These are phyloP conservation scores for Neosalanx taihuensis DNA, from an alignment of 2,797 vertebrate genomes.

Conservation along the genomic window DNA sequence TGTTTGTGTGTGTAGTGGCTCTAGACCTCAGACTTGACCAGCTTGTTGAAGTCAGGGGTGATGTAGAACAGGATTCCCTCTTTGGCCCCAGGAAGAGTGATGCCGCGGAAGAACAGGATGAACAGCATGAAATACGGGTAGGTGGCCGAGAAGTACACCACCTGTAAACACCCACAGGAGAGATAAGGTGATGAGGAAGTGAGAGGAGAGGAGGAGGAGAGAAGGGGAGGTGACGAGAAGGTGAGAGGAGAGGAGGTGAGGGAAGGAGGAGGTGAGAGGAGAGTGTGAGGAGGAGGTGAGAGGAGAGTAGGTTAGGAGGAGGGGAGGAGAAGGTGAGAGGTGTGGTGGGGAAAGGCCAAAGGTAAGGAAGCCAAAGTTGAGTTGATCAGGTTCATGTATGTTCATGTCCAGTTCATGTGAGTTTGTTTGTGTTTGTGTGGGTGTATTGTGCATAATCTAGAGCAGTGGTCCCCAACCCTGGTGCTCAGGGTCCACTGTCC, in stretches of 20 bases:
- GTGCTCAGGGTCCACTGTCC: background rate
- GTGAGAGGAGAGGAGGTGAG: too few relatives aligned
- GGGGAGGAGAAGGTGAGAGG: background rate
- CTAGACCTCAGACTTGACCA: constrained; percentile 79
- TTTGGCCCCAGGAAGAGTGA: constrained; percentile 86
- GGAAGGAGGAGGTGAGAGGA: too few relatives aligned
- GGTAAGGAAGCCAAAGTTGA: background rate
- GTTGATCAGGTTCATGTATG: background rate
- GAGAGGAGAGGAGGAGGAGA: background rate
- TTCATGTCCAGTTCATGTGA: too few relatives aligned
- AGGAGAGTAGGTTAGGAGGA: too few relatives aligned
- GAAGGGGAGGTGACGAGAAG: too few relatives aligned
- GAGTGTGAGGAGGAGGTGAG: too few relatives aligned
- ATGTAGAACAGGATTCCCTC: constrained; percentile 90
- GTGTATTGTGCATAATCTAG: background rate
- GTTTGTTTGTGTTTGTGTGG: background rate
- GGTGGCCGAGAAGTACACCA: constrained; percentile 92
- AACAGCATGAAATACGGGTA: constrained; percentile 92
- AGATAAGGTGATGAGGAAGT: background rate
- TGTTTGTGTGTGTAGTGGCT: background rate
- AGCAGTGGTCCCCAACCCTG: too few relatives aligned
- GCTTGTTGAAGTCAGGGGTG: constrained; percentile 87
- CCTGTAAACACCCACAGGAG: constrained; percentile 58
- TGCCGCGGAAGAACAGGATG: constrained; percentile 87
- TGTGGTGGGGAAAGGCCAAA: background rate